These are phyloP conservation scores for Dicycla oo DNA, from an alignment of 2,888 invertebrate genomes.

Conservation along the genomic window DNA sequence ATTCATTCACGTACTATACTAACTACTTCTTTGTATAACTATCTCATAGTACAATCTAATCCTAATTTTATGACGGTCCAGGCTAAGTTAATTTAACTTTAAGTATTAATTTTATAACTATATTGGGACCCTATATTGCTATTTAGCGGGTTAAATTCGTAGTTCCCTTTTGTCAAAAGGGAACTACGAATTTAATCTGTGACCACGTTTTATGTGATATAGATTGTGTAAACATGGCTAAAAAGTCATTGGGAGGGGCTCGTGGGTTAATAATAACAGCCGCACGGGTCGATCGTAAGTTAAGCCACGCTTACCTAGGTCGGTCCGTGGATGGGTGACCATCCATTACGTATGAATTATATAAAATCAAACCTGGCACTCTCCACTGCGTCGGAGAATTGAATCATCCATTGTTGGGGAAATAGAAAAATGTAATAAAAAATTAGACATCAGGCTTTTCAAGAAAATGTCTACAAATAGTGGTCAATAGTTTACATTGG, in stretches of 20 bases:
- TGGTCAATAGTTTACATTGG: too few relatives aligned
- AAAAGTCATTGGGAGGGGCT: neutral
- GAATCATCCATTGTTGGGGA: too few relatives aligned
- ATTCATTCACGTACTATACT: conserved; percentile 27
- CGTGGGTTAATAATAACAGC: neutral
- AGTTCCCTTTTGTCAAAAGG: conserved; percentile 9
- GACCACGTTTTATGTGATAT: neutral
- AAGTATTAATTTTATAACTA: conserved; percentile 46
- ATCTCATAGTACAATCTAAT: conserved; percentile 28
- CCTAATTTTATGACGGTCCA: conserved; percentile 39
- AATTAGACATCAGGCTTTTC: too few relatives aligned
- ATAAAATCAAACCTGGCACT: too few relatives aligned
- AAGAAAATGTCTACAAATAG: too few relatives aligned
- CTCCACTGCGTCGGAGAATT: too few relatives aligned
- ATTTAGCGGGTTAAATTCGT: conserved; percentile 15
- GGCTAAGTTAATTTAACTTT: conserved; percentile 32
- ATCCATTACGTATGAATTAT: neutral
- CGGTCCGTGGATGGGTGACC: neutral
- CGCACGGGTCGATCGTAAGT: neutral
- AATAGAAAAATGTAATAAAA: too few relatives aligned
- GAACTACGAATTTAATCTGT: conserved; percentile 25
- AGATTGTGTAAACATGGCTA: neutral
- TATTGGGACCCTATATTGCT: conserved; percentile 12
- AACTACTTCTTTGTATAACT: conserved; percentile 25
- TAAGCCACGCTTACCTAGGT: neutral